A percentile compares a stretch with the other conserved stretches of the same genome.
These are phyloP conservation scores for Epinephelus malabaricus DNA, from an alignment of 2,797 vertebrate species.

Conservation along the genomic window DNA sequence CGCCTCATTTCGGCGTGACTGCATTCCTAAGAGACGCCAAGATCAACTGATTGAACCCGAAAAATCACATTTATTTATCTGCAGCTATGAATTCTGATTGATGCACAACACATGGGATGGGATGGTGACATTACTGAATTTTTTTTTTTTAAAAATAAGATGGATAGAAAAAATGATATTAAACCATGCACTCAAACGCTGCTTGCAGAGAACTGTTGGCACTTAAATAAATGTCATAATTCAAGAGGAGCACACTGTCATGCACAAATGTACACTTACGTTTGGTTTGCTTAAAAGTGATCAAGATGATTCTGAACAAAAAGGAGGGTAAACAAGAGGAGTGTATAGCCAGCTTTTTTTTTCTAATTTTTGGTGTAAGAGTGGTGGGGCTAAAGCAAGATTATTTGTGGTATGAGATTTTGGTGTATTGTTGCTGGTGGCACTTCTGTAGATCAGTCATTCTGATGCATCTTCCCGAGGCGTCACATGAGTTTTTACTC, in stretches of 20 bases:
- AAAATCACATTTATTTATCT: conserved; percentile 31
- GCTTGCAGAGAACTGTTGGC: neutral
- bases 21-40: conserved; percentile 40
- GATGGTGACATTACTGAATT: neutral
- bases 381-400: neutral
- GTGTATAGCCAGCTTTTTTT: neutral
- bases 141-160: neutral
- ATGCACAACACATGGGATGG: conserved; percentile 9
- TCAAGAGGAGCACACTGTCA: neutral
- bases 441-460: neutral
- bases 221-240: neutral
- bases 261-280: neutral
- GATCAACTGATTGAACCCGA: conserved; percentile 45
- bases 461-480: neutral
- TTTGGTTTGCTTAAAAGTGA: neutral
- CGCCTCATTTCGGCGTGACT: neutral
- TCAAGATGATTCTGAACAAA: neutral
- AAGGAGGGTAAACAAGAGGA: neutral
- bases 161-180: neutral
- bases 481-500: neutral
- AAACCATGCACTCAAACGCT: neutral
- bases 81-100: conserved; percentile 21
- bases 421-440: neutral
- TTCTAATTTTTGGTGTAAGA: neutral
- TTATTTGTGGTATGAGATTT: neutral